Base-by-base conservation (phyloP, 2,888 invertebrate species). In the Hypomecis atomaria region DNA sequence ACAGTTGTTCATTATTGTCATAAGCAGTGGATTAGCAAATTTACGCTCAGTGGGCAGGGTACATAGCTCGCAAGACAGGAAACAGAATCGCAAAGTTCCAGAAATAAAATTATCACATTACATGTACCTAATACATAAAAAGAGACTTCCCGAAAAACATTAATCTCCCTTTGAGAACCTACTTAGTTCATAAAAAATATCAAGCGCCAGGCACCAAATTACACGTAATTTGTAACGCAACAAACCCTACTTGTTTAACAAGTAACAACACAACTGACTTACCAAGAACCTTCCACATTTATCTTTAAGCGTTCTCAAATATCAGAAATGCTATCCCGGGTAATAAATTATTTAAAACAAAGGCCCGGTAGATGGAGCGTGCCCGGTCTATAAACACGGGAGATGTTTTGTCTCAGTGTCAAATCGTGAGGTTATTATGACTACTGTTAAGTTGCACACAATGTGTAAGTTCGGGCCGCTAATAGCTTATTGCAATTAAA, bases 371-470 rank as follows among this genome's bases (percentile, higher is more conserved):
- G 60, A 74, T 61, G 73, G 76, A 72, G 71, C 82, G 80, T 82
- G 82, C 78, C 66, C 68, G 64, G 66, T 65, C 72, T 73, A 75
- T 78, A 81, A 82, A 82, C 80, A 82, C 45, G 52, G 23, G 57
- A 65, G 56, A 59, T 82, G 82, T 82, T 82, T 75, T 78, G 82
- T 79, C 81, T 82, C 59, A 73, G 71, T 79, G 77, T 81, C 81
- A 77, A 77, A 76, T 71, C 66, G 53, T 73, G 43, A 69, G 43
- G 40, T 62, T 81, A 78, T 82, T 82, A 75, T 81, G 82, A 67
- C 82, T 81, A 77, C 72, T 10, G 66, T 52, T 45, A 55, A 13
- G 8, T 33, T 50, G 38, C 45, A 48, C 44, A 65, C 57, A 60
- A 48, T 53, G 56, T 59, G 10, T 50, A 13, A 54, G 6, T 55